phyloP scores from a whole-genome alignment of 2,797 vertebrate species.

The Diplodus sargus region DNA sequence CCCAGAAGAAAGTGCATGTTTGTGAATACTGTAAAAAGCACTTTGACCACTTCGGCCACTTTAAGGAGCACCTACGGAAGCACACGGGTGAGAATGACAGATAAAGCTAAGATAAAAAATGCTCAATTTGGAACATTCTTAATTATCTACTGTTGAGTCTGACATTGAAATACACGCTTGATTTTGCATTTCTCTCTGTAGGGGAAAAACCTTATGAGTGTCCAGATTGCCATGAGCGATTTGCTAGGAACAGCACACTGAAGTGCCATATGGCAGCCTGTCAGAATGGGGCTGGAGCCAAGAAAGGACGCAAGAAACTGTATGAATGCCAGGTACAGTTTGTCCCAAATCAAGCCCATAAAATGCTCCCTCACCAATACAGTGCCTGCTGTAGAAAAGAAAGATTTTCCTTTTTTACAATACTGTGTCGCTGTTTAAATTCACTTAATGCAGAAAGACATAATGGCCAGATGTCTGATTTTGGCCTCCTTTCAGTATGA shows the following conservation, averaged over 20 bases:
- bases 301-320: conserved; percentile 98
- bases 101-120: not conserved
- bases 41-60: conserved; percentile 99
- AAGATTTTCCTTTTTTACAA: not conserved
- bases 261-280: conserved; percentile 98
- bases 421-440: not conserved
- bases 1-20: conserved; percentile 95
- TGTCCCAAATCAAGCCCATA: conserved; percentile 16
- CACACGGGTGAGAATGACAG: conserved; percentile 91
- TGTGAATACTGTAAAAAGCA: conserved; percentile 98
- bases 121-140: not conserved
- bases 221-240: conserved; percentile 96
- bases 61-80: conserved; percentile 98
- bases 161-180: not conserved
- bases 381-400: not conserved
- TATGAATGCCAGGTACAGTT: conserved; percentile 96
- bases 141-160: not conserved
- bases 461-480: not conserved
- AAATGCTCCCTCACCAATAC: not conserved
- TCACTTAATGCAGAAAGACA: not conserved
- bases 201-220: conserved; percentile 99
- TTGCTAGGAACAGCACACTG: conserved; percentile 97
- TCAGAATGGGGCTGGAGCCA: conserved; percentile 95
- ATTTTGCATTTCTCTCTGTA: conserved; percentile 68
- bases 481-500: not conserved